phyloP scores from a whole-genome alignment of 2,113 vertebrate genomes.

The Typhlomys cinereus region DNA sequence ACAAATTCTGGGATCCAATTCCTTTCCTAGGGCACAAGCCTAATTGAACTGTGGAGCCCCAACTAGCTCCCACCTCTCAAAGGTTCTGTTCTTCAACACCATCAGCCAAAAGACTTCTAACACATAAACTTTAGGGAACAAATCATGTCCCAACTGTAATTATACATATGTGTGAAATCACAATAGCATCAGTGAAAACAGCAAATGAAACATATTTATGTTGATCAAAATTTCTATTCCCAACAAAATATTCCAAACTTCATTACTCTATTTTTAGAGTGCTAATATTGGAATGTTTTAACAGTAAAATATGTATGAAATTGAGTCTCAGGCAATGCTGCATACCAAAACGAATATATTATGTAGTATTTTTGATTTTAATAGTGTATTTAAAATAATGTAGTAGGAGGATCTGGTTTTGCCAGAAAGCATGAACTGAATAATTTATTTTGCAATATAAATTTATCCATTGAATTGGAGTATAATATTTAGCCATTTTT shows the following conservation, averaged over 20 bases:
- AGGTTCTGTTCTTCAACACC: neutral
- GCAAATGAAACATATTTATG: neutral
- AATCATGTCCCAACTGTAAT: neutral
- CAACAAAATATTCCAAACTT: neutral
- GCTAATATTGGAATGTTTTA: slow-evolving; percentile 39
- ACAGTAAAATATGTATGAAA: slow-evolving; percentile 30
- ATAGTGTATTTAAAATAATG: slow-evolving; percentile 50
- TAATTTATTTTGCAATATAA: slow-evolving; percentile 56
- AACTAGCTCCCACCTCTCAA: too few species aligned
- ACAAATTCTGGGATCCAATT: neutral
- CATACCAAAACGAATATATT: slow-evolving; percentile 39
- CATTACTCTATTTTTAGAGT: slow-evolving; percentile 33
- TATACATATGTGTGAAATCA: neutral
- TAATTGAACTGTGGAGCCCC: too few species aligned
- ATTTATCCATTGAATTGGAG: slow-evolving; percentile 25
- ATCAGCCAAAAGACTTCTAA: neutral
- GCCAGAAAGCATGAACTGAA: slow-evolving; percentile 30
- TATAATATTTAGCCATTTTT: slow-evolving; percentile 21
- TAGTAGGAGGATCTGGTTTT: slow-evolving; percentile 32
- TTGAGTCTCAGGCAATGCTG: neutral
- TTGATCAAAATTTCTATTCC: slow-evolving; percentile 33
- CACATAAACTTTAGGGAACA: neutral
- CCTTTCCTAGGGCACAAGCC: neutral
- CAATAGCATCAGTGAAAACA: neutral
- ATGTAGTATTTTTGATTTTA: slow-evolving; percentile 37